Base-by-base conservation (phyloP, 2,113 vertebrate genomes). In the Cnemophilus loriae region DNA sequence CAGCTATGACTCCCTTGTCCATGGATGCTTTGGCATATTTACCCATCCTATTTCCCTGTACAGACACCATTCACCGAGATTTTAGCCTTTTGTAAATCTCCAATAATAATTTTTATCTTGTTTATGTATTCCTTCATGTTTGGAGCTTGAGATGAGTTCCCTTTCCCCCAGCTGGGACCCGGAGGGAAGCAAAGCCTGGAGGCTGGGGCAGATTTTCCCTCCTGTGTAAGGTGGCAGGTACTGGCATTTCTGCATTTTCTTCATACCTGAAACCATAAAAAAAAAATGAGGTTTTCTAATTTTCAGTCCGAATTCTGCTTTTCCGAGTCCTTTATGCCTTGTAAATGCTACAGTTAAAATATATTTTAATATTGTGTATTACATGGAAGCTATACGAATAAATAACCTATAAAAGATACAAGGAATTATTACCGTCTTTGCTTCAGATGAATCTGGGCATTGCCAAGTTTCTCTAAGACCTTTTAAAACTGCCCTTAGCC, bases 171-270 rank as follows among this genome's bases (percentile, higher is more conserved):
- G 26, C 23, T 64, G 59, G 77, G 18, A 76, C 46, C 10, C 0
- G 0, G 17, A 71, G 87, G 42, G 42, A 64, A 77, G 70, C 70
- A 50, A 67, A 79, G 69, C 68, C 61, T 52, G 53, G 50, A 81
- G 76, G 16, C 73, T 59, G 67, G 52, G 41, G 47, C 87, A 69
- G 52, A 44, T 84, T 64, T 69, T 74, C 35, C 30, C 33, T 35
- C 7, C 42, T 37, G 2, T 6, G 5, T 28, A 46, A 92, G 68
- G 71, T 91, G 89, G 47, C 74, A 79, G 47, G 20, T 87, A n/a
- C 81, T 78, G 79, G 87, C 53, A 71, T 77, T 87, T 95, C 85
- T 93, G 75, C 90, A 69, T 78, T 88, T 79, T 91, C 49, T 49
- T 87, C 84, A 46, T 91, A 47, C 57, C 44, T 37, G 41, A 6